A percentile compares a stretch with the other conserved stretches of the same genome.
Evolutionary conservation across 2,888 invertebrate genomes (phyloP).

Genomic region (Pandemis cinnamomeana): DNA sequence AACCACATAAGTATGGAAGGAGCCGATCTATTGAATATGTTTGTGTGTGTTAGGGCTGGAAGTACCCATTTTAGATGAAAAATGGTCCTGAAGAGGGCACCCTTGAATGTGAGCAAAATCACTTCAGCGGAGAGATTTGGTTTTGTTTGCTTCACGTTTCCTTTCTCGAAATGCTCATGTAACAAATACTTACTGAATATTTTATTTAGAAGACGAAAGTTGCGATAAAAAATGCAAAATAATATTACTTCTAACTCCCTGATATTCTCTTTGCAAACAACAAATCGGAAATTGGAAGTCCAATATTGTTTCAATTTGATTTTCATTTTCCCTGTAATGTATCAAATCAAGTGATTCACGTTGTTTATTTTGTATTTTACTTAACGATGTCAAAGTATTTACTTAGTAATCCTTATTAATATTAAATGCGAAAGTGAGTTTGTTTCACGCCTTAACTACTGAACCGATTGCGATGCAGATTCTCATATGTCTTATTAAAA

Average conservation of each 20-base stretch:
- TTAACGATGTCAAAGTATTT: not conserved
- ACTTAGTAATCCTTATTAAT: not conserved
- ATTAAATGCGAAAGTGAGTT: no score
- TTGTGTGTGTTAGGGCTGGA: slow-evolving; percentile 20
- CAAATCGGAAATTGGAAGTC: slow-evolving; percentile 26
- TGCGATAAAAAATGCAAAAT: slow-evolving; percentile 14
- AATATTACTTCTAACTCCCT: slow-evolving; percentile 1
- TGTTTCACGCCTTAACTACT: no score
- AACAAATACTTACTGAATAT: slow-evolving; percentile 14
- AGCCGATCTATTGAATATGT: slow-evolving; percentile 26
- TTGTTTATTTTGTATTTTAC: not conserved
- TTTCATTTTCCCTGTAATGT: slow-evolving; percentile 10
- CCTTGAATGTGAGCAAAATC: slow-evolving; percentile 38
- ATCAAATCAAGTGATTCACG: not conserved
- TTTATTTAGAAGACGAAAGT: slow-evolving; percentile 18
- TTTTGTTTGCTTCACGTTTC: slow-evolving; percentile 30
- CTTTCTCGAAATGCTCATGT: not conserved
- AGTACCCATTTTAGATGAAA: slow-evolving; percentile 37
- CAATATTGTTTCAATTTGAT: slow-evolving; percentile 5
- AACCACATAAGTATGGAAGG: not conserved
- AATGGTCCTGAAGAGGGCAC: slow-evolving; percentile 37
- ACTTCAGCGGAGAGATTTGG: slow-evolving; percentile 35
- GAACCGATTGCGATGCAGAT: no score
- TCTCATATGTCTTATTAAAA: no score
- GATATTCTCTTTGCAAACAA: slow-evolving; percentile 23